Evolutionary conservation across 2,113 vertebrate genomes (phyloP).

Genomic region (Anguilla rostrata): DNA sequence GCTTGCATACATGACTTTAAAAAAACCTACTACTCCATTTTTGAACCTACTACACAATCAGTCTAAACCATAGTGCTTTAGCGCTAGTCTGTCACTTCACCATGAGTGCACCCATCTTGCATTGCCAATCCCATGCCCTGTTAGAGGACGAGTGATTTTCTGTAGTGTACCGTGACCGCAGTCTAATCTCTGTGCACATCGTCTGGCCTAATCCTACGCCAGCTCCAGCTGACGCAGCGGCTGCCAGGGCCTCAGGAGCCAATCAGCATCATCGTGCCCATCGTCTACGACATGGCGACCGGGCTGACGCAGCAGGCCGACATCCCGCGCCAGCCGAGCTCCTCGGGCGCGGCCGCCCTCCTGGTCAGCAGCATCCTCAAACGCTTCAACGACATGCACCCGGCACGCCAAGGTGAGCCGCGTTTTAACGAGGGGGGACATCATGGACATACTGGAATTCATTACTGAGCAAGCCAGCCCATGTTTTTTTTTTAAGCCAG

Average conservation of each 20-base stretch:
- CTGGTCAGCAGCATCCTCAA: constrained; percentile 98
- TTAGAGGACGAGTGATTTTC: background rate
- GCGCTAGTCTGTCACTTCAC: background rate
- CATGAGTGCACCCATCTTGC: background rate
- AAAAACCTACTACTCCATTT: no score
- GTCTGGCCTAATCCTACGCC: constrained; percentile 36
- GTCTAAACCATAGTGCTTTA: no score
- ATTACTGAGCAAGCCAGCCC: no score
- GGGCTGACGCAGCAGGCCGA: constrained; percentile 97
- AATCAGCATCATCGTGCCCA: constrained; percentile 96
- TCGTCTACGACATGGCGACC: constrained; percentile 98
- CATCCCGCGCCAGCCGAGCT: constrained; percentile 97
- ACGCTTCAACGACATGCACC: constrained; percentile 97
- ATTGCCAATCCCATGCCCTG: background rate
- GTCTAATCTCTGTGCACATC: background rate
- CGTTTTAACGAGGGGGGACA: no score
- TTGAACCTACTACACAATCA: no score
- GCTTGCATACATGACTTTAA: no score
- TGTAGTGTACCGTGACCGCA: constrained; percentile 30
- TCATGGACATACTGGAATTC: no score
- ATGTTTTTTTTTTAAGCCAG: no score
- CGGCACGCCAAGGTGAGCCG: constrained; percentile 80
- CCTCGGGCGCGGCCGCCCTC: constrained; percentile 91
- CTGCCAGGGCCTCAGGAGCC: constrained; percentile 87
- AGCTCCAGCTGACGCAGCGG: constrained; percentile 98